Evolutionary conservation across 2,888 invertebrate species (phyloP).

Genomic region (Agonopterix alstromeriana): DNA sequence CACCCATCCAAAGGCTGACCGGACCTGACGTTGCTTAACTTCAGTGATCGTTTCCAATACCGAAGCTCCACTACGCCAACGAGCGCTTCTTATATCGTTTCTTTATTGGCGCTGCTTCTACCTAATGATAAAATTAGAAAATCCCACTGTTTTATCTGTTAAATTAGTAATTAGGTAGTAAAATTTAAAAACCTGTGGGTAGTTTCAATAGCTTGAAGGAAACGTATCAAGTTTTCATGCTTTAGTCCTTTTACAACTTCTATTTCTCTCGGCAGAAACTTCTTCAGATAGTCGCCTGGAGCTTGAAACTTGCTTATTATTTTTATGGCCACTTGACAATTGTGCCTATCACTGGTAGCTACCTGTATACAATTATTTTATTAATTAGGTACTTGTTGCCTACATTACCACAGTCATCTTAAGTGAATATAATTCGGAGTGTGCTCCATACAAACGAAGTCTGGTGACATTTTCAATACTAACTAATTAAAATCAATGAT

Average conservation of each 20-base stretch:
- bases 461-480: too few relatives aligned
- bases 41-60: too few relatives aligned
- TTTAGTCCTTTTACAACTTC: slow-evolving; percentile 88
- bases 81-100: too few relatives aligned
- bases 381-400: too few relatives aligned
- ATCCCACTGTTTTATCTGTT: background rate
- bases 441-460: too few relatives aligned
- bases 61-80: too few relatives aligned
- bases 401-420: background rate
- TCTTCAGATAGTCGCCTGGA: slow-evolving; percentile 86
- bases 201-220: slow-evolving; percentile 90
- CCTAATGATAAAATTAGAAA: too few relatives aligned
- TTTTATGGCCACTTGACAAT: slow-evolving; percentile 86
- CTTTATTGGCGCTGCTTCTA: too few relatives aligned
- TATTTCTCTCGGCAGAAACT: slow-evolving; percentile 88
- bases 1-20: too few relatives aligned
- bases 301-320: slow-evolving; percentile 90
- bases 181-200: slow-evolving; percentile 80
- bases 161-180: background rate
- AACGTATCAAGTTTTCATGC: slow-evolving; percentile 87
- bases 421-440: too few relatives aligned
- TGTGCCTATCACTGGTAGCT: slow-evolving; percentile 84
- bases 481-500: too few relatives aligned
- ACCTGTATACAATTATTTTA: slow-evolving; percentile 60
- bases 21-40: too few relatives aligned